Evolutionary conservation across 92 coral and sea anemone genomes (phyloP), one percentile per base, ranked within the genome.

Genomic region (Parazoanthus darwini): DNA sequence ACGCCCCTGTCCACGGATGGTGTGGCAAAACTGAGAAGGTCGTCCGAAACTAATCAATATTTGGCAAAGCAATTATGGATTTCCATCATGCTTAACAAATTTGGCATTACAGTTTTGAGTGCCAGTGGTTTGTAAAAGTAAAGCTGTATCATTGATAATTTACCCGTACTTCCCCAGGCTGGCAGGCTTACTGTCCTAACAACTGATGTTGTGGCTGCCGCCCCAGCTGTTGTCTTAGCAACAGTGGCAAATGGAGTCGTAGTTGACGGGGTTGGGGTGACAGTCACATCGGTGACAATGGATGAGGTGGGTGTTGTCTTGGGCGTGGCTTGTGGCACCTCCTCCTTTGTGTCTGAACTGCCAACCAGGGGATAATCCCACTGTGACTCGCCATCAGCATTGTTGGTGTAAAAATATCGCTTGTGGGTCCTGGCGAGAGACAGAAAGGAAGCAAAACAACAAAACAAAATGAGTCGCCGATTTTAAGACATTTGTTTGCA

Each of bases 361-460:
- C 86, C 16, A 1, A 82, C 83, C 14, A 87, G 86, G 0, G 99
- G 99, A 72, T 88, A 97, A 44, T 97, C 99, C 99, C 99, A 97
- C 80, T 94, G 96, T 0, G 98, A 97, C 54, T 97, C 91, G 0
- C 98, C 94, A 6, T 98, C 96, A 50, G 89, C 90, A 15, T 78
- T 29, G 83, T 97, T 94, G 50, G 97, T 97, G 91, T 97, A 97
- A 90, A 90, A 97, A 56, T 97, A 97, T 13, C 96, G 95, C 83
- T 94, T 97, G 93, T 97, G 94, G 72, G 96, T 86, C 85, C 99
- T 97, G 96, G 9, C 33, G 72, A 90, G 87, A 90, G 77, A 73
- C 74, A 92, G 79, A 78, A 91, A 73, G 88, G 59, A 87, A 88
- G 85, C 81, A 79, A 77, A 90, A 81, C 87, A 84, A 70, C 75